Evolutionary conservation across 2,113 vertebrate genomes (phyloP).

Genomic region (Arenaria interpres): DNA sequence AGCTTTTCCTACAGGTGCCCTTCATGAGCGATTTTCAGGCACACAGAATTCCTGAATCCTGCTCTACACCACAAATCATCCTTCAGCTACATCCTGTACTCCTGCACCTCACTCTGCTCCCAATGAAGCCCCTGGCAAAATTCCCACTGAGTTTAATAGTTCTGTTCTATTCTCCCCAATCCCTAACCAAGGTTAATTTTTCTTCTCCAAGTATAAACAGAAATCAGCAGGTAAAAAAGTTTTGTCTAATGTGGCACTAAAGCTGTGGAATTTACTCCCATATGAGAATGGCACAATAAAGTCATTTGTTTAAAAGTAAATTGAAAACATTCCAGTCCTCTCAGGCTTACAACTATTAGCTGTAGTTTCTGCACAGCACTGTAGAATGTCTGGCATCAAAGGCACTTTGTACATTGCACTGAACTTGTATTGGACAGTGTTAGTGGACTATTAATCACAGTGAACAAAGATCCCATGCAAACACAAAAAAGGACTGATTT

Average conservation of each 20-base stretch:
- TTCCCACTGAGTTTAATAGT: background rate
- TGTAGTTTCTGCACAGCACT: slow-evolving; percentile 59
- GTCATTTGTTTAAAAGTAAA: slow-evolving; percentile 65
- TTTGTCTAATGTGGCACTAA: slow-evolving; percentile 25
- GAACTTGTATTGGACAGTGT: slow-evolving; percentile 38
- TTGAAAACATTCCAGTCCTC: slow-evolving; percentile 68
- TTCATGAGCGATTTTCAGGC: background rate
- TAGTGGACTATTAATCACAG: slow-evolving; percentile 58
- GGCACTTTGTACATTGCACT: slow-evolving; percentile 57
- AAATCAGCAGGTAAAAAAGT: slow-evolving; percentile 59
- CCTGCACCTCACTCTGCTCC: background rate
- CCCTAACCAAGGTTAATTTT: slow-evolving; percentile 16
- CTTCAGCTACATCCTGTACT: background rate
- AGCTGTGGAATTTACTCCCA: slow-evolving; percentile 61
- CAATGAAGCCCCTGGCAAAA: slow-evolving; percentile 6
- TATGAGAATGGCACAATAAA: slow-evolving; percentile 63
- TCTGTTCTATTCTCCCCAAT: background rate
- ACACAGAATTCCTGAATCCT: background rate
- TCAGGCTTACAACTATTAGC: slow-evolving; percentile 43
- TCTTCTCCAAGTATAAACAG: slow-evolving; percentile 44
- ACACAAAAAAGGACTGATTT: slow-evolving; percentile 1
- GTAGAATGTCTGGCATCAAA: slow-evolving; percentile 68
- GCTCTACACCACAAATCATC: background rate
- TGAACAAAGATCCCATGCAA: slow-evolving; percentile 62
- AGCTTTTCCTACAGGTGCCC: background rate